Conservation (phyloP, 2,797 vertebrate species). For the Gallinago nigripennis region DNA sequence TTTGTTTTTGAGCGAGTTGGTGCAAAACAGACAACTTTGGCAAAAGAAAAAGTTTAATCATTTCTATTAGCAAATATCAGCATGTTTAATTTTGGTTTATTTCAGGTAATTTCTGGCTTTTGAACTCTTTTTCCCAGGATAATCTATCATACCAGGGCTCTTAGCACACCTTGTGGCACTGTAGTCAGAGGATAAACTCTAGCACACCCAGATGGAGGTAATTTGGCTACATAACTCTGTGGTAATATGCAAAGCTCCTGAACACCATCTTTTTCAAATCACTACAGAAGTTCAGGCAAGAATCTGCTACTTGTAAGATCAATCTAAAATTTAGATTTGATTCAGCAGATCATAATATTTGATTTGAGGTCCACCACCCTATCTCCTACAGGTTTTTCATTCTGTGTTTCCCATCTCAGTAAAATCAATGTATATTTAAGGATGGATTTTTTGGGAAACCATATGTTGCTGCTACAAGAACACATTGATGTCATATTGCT, state of each 20-base stretch:
- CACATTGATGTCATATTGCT: conserved; percentile 34
- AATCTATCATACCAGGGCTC: background rate
- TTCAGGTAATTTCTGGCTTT: background rate
- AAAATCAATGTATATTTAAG: conserved; percentile 53
- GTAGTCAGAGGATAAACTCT: background rate
- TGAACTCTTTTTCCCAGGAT: background rate
- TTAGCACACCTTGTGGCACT: background rate
- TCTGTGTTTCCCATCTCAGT: conserved; percentile 6
- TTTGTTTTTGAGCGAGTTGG: background rate
- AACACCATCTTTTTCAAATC: conserved; percentile 30
- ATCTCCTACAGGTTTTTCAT: conserved; percentile 26
- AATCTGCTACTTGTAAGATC: conserved; percentile 34
- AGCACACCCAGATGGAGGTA: conserved; percentile 35
- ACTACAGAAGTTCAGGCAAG: conserved; percentile 50
- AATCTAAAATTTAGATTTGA: conserved; percentile 61
- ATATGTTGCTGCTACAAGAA: conserved; percentile 53
- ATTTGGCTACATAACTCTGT: conserved; percentile 23
- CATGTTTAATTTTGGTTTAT: background rate
- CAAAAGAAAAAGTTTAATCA: background rate
- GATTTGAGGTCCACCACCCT: conserved; percentile 45
- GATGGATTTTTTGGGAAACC: conserved; percentile 48
- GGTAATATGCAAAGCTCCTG: conserved; percentile 24
- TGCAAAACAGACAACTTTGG: background rate
- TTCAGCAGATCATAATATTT: conserved; percentile 64
- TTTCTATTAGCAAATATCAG: background rate